These are phyloP conservation scores for Chorisops tibialis DNA, from an alignment of 2,888 invertebrate genomes.

Conservation along the genomic window DNA sequence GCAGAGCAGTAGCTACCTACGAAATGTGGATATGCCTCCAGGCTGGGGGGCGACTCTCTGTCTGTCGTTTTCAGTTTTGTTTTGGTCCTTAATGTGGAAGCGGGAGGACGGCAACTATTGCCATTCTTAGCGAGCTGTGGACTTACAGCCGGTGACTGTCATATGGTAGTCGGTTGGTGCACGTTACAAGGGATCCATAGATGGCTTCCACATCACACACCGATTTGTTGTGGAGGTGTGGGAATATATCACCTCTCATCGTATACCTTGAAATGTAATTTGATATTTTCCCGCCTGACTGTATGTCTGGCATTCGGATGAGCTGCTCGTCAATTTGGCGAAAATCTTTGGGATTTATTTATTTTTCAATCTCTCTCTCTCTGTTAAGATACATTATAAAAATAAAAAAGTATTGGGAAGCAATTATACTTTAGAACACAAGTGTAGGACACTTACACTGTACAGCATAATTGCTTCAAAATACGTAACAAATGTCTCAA, in stretches of 20 bases:
- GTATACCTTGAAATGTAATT: constrained; percentile 17
- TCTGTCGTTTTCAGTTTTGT: constrained; percentile 5
- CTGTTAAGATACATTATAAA: no score
- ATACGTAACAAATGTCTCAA: no score
- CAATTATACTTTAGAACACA: no score
- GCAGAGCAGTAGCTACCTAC: background rate
- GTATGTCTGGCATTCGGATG: constrained; percentile 18
- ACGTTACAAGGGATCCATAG: constrained; percentile 6
- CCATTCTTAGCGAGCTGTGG: no score
- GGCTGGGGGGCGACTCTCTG: constrained; percentile 7
- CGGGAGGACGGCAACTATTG: background rate
- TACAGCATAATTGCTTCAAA: no score
- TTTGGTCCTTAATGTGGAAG: background rate
- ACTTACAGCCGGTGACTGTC: background rate
- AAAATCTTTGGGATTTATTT: background rate
- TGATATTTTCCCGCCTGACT: constrained; percentile 3
- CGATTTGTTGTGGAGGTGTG: background rate
- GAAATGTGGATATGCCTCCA: background rate
- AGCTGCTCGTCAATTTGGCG: constrained; percentile 11
- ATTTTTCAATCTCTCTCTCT: no score
- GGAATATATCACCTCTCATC: background rate
- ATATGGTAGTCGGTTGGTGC: constrained; percentile 3
- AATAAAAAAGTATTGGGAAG: no score
- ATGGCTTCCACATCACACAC: background rate
- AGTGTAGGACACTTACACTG: no score